Conservation (phyloP, 1,140 invertebrate genomes). For the Colletes latitarsis region DNA sequence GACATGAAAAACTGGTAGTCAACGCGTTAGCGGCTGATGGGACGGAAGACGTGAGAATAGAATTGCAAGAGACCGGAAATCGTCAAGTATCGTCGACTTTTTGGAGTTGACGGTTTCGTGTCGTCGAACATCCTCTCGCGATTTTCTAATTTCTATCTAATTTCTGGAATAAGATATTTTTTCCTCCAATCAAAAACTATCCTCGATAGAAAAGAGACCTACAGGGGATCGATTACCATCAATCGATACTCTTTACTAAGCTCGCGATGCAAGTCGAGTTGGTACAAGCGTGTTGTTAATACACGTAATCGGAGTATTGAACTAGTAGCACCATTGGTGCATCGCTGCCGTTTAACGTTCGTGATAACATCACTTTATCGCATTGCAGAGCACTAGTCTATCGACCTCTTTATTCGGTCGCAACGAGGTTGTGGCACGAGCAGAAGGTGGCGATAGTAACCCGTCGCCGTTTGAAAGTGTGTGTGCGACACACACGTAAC, state of each 20-base stretch:
- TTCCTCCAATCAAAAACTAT: background rate
- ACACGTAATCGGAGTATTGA: background rate
- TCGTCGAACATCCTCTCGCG: background rate
- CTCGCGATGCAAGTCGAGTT: background rate
- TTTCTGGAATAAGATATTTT: background rate
- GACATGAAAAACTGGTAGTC: no score
- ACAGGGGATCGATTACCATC: background rate
- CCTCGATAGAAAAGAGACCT: background rate
- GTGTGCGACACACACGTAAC: background rate
- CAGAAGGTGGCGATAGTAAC: background rate
- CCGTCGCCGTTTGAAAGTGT: background rate
- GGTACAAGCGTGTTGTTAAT: background rate
- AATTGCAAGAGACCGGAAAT: background rate
- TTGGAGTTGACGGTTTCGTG: background rate
- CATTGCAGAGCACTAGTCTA: slow-evolving; percentile 12
- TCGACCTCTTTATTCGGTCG: background rate
- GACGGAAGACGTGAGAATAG: slow-evolving; percentile 8
- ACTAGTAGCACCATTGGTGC: background rate
- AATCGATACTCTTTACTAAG: background rate
- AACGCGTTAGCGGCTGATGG: background rate
- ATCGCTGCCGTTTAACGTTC: background rate
- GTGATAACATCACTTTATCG: background rate
- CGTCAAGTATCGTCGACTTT: background rate
- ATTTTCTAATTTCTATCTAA: background rate
- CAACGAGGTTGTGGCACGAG: background rate